phyloP scores from a whole-genome alignment of 2,888 invertebrate species.

The Rotaria macrura region DNA sequence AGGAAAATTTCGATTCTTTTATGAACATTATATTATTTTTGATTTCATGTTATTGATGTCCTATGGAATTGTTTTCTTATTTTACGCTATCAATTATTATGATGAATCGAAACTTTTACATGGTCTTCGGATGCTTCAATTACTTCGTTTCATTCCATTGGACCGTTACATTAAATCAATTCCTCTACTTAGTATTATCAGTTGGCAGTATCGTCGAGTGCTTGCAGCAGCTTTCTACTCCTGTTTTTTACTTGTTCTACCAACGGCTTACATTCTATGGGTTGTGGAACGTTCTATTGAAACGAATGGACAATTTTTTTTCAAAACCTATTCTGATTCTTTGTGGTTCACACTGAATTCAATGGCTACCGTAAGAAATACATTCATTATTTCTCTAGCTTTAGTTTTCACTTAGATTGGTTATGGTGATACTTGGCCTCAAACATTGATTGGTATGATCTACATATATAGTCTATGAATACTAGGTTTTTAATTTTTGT shows the following conservation, averaged over 20 bases:
- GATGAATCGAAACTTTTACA: background rate
- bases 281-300: background rate
- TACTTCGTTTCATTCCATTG: background rate
- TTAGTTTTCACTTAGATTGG: background rate
- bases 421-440: conserved; percentile 3
- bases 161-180: background rate
- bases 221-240: background rate
- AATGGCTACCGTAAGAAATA: background rate
- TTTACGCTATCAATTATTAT: background rate
- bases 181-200: background rate
- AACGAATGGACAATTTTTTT: background rate
- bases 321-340: background rate
- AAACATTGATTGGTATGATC: background rate
- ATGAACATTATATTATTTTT: background rate
- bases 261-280: background rate
- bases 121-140: background rate
- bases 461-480: too few relatives aligned
- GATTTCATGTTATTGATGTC: background rate
- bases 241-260: background rate
- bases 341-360: background rate
- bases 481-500: too few relatives aligned
- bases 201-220: background rate
- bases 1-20: background rate
- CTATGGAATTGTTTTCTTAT: background rate
- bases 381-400: background rate